A percentile compares a stretch with the other conserved stretches of the same genome.
Evolutionary conservation across 2,113 vertebrate genomes (phyloP).

Genomic region (Polypterus senegalus): DNA sequence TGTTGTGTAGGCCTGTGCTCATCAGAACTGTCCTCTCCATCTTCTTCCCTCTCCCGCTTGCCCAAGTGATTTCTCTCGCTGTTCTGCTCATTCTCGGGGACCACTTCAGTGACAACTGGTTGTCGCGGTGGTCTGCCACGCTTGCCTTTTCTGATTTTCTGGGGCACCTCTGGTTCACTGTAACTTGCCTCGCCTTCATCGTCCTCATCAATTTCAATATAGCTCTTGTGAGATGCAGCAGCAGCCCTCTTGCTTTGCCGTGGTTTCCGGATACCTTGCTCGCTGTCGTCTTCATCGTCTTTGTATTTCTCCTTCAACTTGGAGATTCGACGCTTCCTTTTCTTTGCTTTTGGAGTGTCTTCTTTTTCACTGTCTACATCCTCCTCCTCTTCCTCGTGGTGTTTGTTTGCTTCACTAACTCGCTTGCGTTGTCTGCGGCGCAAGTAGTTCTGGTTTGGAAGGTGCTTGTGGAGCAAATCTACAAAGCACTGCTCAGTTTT

Average conservation of each 20-base stretch:
- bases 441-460: constrained; percentile 72
- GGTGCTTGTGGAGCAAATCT: constrained; percentile 77
- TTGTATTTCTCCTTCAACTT: constrained; percentile 37
- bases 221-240: neutral
- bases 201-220: neutral
- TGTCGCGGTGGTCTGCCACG: no score
- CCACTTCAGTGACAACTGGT: no score
- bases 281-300: constrained; percentile 49
- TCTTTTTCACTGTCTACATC: constrained; percentile 30
- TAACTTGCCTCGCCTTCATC: neutral
- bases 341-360: constrained; percentile 19
- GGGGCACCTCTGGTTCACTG: no score
- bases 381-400: constrained; percentile 24
- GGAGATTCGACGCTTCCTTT: constrained; percentile 21
- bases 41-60: constrained; percentile 50
- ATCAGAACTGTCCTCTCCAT: constrained; percentile 56
- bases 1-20: constrained; percentile 42
- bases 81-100: no score
- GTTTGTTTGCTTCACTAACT: constrained; percentile 9
- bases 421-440: constrained; percentile 70
- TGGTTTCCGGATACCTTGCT: constrained; percentile 17
- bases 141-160: no score
- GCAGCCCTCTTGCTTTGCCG: neutral
- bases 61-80: no score
- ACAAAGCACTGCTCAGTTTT: constrained; percentile 82